These are phyloP conservation scores for Danio albolineatus DNA, from an alignment of 2,797 vertebrate species.

Conservation along the genomic window DNA sequence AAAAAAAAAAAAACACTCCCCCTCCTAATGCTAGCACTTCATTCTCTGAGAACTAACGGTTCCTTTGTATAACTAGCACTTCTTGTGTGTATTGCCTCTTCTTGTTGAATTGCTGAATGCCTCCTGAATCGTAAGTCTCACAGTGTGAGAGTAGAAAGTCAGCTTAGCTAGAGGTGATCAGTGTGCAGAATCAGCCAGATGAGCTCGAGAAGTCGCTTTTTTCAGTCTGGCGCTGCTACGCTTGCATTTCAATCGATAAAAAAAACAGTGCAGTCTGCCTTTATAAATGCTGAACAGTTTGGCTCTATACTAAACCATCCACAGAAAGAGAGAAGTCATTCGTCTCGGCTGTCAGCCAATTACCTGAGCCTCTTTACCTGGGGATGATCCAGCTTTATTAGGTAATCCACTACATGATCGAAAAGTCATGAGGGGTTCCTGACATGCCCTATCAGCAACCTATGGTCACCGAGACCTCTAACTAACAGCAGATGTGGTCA, in stretches of 20 bases:
- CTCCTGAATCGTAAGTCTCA: not conserved
- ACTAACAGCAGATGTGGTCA: not conserved
- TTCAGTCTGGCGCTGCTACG: not conserved
- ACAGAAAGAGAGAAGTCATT: constrained; percentile 50
- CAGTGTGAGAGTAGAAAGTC: not conserved
- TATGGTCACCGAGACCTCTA: not conserved
- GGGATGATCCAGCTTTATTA: constrained; percentile 82
- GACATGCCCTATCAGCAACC: constrained; percentile 44
- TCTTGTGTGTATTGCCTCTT: too few relatives aligned
- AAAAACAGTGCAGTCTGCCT: not conserved
- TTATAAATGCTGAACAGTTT: not conserved
- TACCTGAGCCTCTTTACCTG: constrained; percentile 79
- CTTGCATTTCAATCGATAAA: not conserved
- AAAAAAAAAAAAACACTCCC: too few relatives aligned
- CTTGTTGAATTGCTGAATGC: too few relatives aligned
- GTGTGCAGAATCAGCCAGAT: not conserved
- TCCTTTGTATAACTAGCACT: too few relatives aligned
- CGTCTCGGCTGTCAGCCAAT: constrained; percentile 71
- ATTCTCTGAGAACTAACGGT: too few relatives aligned
- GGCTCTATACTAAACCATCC: not conserved
- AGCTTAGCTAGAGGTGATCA: not conserved
- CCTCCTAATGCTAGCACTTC: too few relatives aligned
- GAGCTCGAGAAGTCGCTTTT: not conserved
- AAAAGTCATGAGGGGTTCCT: constrained; percentile 66
- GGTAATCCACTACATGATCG: constrained; percentile 75